Conservation (phyloP, 2,113 vertebrate genomes). For the Ochotona princeps region DNA sequence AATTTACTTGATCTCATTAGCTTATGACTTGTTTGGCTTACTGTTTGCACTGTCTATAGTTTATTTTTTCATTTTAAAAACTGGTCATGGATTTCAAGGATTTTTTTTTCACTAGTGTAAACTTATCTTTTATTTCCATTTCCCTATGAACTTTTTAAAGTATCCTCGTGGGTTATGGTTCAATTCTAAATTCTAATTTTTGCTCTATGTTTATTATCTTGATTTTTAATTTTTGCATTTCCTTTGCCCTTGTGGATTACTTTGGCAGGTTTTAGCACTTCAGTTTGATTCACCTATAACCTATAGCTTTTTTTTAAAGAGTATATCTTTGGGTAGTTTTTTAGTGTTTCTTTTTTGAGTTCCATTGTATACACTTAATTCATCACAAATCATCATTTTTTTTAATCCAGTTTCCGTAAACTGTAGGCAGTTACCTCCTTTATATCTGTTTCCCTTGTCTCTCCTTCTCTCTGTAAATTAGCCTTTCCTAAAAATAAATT, state of each 20-base stretch:
- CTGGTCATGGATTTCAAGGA: too few species aligned
- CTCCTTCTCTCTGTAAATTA: too few species aligned
- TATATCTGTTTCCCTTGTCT: background rate
- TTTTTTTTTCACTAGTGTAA: too few species aligned
- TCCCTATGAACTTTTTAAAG: too few species aligned
- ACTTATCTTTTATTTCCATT: too few species aligned
- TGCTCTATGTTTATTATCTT: background rate
- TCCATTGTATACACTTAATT: background rate
- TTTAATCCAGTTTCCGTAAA: background rate
- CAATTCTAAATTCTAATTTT: background rate
- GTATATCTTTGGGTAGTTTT: background rate
- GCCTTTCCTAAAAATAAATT: too few species aligned
- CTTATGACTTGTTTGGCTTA: constrained; percentile 5
- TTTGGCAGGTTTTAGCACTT: background rate
- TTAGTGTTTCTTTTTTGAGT: background rate
- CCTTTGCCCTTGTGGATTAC: background rate
- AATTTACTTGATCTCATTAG: background rate
- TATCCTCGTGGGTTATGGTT: background rate
- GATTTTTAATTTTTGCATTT: background rate
- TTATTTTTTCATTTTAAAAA: background rate
- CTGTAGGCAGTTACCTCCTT: background rate
- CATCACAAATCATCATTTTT: background rate
- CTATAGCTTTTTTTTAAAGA: background rate
- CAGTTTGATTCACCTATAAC: background rate
- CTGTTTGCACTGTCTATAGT: background rate